Conservation (phyloP, 2,113 vertebrate genomes). For the Eptesicus fuscus region DNA sequence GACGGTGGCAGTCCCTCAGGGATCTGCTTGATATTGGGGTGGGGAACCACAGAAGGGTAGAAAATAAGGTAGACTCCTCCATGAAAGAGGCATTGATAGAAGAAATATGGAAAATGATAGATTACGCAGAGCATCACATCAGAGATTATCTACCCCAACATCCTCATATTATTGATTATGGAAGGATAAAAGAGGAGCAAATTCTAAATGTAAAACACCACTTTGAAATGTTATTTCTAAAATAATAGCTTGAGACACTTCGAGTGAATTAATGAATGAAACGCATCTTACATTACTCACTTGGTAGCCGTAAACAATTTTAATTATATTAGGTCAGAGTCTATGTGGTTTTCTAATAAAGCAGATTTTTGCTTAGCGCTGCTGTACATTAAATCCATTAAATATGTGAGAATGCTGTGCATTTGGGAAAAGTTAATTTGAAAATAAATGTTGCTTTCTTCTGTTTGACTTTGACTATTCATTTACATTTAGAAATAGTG, state of each 20-base stretch:
- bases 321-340: conserved; percentile 60
- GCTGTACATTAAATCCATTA: conserved; percentile 61
- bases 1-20: background rate
- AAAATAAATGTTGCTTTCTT: conserved; percentile 57
- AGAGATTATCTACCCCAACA: background rate
- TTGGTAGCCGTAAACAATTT: conserved; percentile 53
- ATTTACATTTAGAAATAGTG: conserved; percentile 62
- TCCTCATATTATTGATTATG: background rate
- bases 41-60: background rate
- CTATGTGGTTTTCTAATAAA: conserved; percentile 65
- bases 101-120: background rate
- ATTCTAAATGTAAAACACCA: conserved; percentile 4
- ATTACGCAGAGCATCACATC: background rate
- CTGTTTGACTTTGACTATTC: conserved; percentile 50
- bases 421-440: conserved; percentile 63
- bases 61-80: background rate
- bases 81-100: background rate
- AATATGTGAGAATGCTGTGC: conserved; percentile 49
- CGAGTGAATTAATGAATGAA: conserved; percentile 55
- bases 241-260: conserved; percentile 29
- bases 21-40: background rate
- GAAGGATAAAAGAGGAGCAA: background rate
- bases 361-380: conserved; percentile 56
- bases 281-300: conserved; percentile 44
- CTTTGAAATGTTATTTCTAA: conserved; percentile 34